Evolutionary conservation across 2,797 vertebrate genomes (phyloP).

Genomic region (Parauchenoglanis ngamensis): DNA sequence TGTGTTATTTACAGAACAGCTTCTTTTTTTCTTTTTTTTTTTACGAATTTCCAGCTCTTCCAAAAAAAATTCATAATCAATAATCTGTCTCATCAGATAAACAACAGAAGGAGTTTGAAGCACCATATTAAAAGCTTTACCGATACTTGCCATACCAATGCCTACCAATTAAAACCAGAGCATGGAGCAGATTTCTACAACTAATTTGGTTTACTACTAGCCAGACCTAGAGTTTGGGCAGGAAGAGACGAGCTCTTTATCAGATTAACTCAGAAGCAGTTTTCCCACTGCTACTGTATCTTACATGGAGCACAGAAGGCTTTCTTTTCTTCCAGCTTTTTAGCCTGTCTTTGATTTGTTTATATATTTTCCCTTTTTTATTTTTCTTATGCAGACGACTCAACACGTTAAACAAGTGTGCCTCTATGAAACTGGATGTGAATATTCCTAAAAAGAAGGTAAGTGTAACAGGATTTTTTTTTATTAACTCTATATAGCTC

Average conservation of each 20-base stretch:
- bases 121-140: constrained; percentile 23
- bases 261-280: constrained; percentile 25
- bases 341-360: neutral
- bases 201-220: constrained; percentile 64
- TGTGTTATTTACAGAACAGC: neutral
- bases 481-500: neutral
- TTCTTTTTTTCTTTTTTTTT: no score
- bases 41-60: neutral
- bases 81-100: neutral
- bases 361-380: neutral
- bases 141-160: constrained; percentile 13
- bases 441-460: constrained; percentile 98
- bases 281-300: neutral
- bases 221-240: constrained; percentile 23
- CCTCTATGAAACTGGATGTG: constrained; percentile 99
- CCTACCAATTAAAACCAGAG: constrained; percentile 60
- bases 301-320: neutral
- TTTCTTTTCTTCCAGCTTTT: neutral
- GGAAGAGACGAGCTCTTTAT: constrained; percentile 27
- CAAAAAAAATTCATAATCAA: neutral
- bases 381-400: constrained; percentile 83
- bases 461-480: constrained; percentile 60
- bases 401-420: constrained; percentile 97
- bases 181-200: constrained; percentile 59
- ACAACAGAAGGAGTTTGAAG: neutral